phyloP scores from a whole-genome alignment of 2,888 invertebrate genomes.

The Biston betularia region DNA sequence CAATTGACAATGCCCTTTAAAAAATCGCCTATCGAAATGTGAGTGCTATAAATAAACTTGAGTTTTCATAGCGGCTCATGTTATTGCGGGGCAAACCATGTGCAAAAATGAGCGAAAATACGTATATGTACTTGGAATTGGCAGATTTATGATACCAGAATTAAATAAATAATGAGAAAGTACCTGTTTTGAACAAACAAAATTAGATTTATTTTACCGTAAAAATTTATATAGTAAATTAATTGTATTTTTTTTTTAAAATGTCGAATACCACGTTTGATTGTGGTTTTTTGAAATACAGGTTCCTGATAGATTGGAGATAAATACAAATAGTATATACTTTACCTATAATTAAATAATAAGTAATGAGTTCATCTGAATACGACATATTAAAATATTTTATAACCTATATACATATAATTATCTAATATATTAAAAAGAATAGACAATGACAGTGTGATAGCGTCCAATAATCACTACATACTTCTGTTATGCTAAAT shows the following conservation, averaged over 20 bases:
- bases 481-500: background rate
- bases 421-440: too few relatives aligned
- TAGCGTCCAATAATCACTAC: slow-evolving; percentile 1
- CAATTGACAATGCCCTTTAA: too few relatives aligned
- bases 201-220: background rate
- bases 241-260: slow-evolving; percentile 15
- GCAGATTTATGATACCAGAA: too few relatives aligned
- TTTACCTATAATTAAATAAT: background rate
- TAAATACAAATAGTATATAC: slow-evolving; percentile 12
- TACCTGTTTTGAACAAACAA: background rate
- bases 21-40: too few relatives aligned
- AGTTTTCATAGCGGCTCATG: too few relatives aligned
- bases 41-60: too few relatives aligned
- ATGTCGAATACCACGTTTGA: slow-evolving; percentile 14
- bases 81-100: too few relatives aligned
- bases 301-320: slow-evolving; percentile 28
- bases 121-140: too few relatives aligned
- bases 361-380: slow-evolving; percentile 18
- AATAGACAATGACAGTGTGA: background rate
- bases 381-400: slow-evolving; percentile 16
- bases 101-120: too few relatives aligned
- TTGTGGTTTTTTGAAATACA: slow-evolving; percentile 29
- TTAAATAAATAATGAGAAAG: too few relatives aligned
- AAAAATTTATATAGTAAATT: slow-evolving; percentile 12
- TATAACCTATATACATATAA: background rate